phyloP scores from a whole-genome alignment of 2,113 vertebrate species.

The Mola mola region DNA sequence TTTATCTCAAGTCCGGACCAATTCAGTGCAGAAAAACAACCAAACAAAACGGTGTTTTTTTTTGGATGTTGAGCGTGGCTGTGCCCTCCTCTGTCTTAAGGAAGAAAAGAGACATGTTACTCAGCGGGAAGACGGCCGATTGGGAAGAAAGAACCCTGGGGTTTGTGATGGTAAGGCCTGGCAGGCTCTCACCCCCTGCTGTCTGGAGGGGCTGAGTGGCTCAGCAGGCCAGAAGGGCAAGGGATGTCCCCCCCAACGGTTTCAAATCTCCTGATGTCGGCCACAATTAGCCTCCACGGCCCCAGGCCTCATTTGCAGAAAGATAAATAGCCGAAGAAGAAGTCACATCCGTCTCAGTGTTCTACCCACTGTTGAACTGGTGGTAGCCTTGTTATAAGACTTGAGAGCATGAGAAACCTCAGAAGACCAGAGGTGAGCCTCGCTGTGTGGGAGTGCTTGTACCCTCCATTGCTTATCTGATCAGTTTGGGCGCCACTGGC shows the following conservation, averaged over 20 bases:
- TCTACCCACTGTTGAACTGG: conserved; percentile 47
- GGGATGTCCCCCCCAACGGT: conserved; percentile 46
- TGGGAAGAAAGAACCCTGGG: conserved; percentile 60
- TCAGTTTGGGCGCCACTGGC: conserved; percentile 56
- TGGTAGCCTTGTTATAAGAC: conserved; percentile 45
- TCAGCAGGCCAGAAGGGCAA: conserved; percentile 55
- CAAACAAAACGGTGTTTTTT: conserved; percentile 72
- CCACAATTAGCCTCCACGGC: conserved; percentile 52
- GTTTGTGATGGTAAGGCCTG: conserved; percentile 40
- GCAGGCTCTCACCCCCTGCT: conserved; percentile 63
- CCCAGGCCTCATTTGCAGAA: conserved; percentile 50
- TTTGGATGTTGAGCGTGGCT: conserved; percentile 66
- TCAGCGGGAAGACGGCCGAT: conserved; percentile 59
- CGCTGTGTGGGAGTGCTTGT: conserved; percentile 17
- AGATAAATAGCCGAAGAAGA: conserved; percentile 64
- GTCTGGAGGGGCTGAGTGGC: conserved; percentile 57
- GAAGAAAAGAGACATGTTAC: conserved; percentile 74
- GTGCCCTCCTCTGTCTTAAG: conserved; percentile 64
- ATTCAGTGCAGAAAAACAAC: conserved; percentile 72
- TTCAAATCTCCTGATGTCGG: conserved; percentile 71
- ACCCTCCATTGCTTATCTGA: conserved; percentile 63
- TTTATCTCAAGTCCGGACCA: conserved; percentile 75
- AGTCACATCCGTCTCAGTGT: conserved; percentile 46
- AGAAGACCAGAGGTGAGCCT: conserved; percentile 7
- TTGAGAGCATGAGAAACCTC: conserved; percentile 34